Percentiles rank a stretch among this genome's conserved stretches.
phyloP scores from a whole-genome alignment of 2,888 invertebrate species.

The Choreutis nemorana region DNA sequence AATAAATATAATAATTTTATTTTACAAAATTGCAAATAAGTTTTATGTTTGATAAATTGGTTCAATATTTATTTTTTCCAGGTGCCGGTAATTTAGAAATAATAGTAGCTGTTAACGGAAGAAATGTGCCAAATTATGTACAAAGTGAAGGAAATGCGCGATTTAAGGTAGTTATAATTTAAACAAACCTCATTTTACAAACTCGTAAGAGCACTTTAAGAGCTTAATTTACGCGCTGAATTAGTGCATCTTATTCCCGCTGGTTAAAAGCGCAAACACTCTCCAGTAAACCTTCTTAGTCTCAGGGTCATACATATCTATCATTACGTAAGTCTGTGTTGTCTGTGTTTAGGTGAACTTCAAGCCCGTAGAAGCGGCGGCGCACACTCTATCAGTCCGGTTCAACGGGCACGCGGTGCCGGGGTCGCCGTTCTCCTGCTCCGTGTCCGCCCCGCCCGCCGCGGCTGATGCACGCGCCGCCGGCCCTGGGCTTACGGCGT shows the following conservation, averaged over 20 bases:
- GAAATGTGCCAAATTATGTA: conserved; percentile 98
- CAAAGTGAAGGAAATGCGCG: conserved; percentile 97
- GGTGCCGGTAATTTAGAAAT: conserved; percentile 98
- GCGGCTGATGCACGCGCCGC: conserved; percentile 49
- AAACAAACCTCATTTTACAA: neutral
- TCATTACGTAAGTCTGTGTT: too few species aligned
- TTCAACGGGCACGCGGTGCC: conserved; percentile 80
- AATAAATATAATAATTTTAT: too few species aligned
- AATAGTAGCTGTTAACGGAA: conserved; percentile 94
- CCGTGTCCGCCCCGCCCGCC: conserved; percentile 67
- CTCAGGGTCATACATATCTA: too few species aligned
- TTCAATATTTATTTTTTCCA: too few species aligned
- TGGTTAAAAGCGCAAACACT: too few species aligned
- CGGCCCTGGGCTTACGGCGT: conserved; percentile 46
- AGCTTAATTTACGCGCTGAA: too few species aligned
- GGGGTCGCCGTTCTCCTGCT: conserved; percentile 95
- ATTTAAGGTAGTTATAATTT: conserved; percentile 70
- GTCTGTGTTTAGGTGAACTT: conserved; percentile 81
- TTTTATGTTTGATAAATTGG: too few species aligned
- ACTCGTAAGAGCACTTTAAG: too few species aligned
- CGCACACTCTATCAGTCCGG: conserved; percentile 89
- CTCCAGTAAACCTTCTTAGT: too few species aligned
- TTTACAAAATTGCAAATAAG: too few species aligned
- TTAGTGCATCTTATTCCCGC: too few species aligned
- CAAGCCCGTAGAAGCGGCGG: conserved; percentile 92